Evolutionary conservation across 1,140 invertebrate genomes (phyloP).

Genomic region (Cydia fagiglandana): DNA sequence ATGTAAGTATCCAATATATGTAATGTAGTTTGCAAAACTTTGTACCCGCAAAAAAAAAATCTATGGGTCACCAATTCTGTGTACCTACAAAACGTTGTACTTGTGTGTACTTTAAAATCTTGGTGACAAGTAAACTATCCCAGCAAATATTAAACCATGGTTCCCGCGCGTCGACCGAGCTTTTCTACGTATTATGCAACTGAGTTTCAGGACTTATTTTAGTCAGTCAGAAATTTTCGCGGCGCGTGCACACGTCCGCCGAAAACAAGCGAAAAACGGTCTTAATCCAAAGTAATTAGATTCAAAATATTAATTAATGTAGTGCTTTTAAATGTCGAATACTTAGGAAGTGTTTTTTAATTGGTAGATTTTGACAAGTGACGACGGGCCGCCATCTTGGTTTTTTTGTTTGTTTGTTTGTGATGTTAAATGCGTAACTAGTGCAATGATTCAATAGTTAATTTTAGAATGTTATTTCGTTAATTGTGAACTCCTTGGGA

Average conservation of each 20-base stretch:
- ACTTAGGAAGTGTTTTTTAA: conserved; percentile 5
- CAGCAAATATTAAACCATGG: conserved; percentile 40
- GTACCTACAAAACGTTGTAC: no score
- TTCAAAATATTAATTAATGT: conserved; percentile 21
- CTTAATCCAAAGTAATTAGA: conserved; percentile 23
- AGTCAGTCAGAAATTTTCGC: conserved; percentile 59
- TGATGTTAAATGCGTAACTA: conserved; percentile 23
- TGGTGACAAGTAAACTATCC: conserved; percentile 30
- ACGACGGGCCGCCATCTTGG: conserved; percentile 15
- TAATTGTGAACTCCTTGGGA: neutral
- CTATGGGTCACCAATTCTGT: no score
- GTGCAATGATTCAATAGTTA: conserved; percentile 30
- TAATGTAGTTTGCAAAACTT: no score
- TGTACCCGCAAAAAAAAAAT: no score
- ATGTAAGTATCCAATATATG: no score
- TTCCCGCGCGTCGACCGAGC: conserved; percentile 52
- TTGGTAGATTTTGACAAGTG: neutral
- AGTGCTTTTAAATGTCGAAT: neutral
- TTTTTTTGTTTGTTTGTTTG: conserved; percentile 30
- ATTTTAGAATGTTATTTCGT: conserved; percentile 7
- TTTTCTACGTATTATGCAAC: conserved; percentile 74
- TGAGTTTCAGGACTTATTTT: conserved; percentile 60
- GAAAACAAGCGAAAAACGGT: conserved; percentile 28
- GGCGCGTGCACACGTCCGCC: conserved; percentile 36
- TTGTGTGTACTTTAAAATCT: no score